A percentile compares a stretch with the other conserved stretches of the same genome.
These are phyloP conservation scores for Rhabdornis inornatus DNA, from an alignment of 2,113 vertebrate genomes.

Conservation along the genomic window DNA sequence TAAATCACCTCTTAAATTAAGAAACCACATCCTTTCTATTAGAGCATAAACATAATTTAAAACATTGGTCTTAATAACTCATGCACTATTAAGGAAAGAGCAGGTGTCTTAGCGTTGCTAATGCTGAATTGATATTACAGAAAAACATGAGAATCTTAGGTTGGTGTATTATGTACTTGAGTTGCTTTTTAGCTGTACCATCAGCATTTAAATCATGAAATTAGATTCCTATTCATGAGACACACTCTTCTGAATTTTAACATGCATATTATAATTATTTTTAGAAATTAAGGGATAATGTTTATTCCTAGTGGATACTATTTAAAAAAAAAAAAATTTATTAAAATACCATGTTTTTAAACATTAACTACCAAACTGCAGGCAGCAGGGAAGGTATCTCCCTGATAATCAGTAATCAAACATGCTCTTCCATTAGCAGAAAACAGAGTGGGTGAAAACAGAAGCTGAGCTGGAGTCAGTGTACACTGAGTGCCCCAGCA, in stretches of 20 bases:
- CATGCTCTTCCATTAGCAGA: not conserved
- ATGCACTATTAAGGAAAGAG: conserved; percentile 36
- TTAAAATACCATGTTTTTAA: not conserved
- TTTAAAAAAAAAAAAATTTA: not conserved
- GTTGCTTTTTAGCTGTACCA: conserved; percentile 32
- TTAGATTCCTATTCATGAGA: conserved; percentile 54
- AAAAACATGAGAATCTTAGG: conserved; percentile 27
- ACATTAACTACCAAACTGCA: not conserved
- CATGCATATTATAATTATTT: conserved; percentile 38
- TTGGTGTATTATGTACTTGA: conserved; percentile 20
- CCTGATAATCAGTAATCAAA: not conserved
- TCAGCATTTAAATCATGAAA: conserved; percentile 46
- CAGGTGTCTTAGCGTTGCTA: conserved; percentile 18
- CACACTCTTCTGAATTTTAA: conserved; percentile 38
- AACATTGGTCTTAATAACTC: conserved; percentile 50
- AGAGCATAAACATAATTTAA: conserved; percentile 54
- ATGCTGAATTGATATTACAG: conserved; percentile 21
- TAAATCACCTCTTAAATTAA: conserved; percentile 55
- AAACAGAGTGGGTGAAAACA: not conserved
- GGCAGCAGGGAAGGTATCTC: not conserved
- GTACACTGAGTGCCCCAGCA: not conserved
- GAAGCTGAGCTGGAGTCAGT: not conserved
- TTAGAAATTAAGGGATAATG: conserved; percentile 39
- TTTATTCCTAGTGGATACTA: not conserved
- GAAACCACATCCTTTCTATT: conserved; percentile 53